These are phyloP conservation scores for Gisinianus flammeolus DNA, from an alignment of 2,888 invertebrate species.

Conservation along the genomic window DNA sequence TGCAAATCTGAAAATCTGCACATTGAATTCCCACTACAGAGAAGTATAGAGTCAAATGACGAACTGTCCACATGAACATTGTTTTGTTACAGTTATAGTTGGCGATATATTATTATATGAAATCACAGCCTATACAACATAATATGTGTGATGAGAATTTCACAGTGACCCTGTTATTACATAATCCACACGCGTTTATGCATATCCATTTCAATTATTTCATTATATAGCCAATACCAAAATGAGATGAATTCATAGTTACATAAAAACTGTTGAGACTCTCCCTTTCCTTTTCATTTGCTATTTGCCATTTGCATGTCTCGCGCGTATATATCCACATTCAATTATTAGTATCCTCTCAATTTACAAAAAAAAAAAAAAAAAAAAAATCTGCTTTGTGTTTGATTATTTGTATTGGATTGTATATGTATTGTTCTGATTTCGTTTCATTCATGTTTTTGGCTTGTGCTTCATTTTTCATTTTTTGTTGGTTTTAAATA, in stretches of 20 bases:
- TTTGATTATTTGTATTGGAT: too few species aligned
- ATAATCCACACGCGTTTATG: not conserved
- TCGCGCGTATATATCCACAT: constrained; percentile 29
- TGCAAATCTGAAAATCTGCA: too few species aligned
- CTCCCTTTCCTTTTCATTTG: constrained; percentile 41
- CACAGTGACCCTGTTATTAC: constrained; percentile 20
- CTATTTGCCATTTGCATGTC: constrained; percentile 22
- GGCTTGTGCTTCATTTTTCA: not conserved
- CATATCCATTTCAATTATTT: not conserved
- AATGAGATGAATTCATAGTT: constrained; percentile 18
- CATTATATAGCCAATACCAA: not conserved
- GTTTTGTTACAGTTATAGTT: too few species aligned
- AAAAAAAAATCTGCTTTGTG: too few species aligned
- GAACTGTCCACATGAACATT: too few species aligned
- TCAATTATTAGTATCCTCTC: not conserved
- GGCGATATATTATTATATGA: too few species aligned
- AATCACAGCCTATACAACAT: not conserved
- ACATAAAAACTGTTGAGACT: constrained; percentile 40
- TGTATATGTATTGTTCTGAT: too few species aligned
- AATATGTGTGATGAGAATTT: constrained; percentile 1
- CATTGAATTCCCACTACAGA: too few species aligned
- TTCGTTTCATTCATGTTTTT: not conserved
- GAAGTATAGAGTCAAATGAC: too few species aligned
- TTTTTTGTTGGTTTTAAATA: not conserved
- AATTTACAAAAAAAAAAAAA: too few species aligned